These are phyloP conservation scores for Cynocephalus volans DNA, from an alignment of 2,113 vertebrate species.

Conservation along the genomic window DNA sequence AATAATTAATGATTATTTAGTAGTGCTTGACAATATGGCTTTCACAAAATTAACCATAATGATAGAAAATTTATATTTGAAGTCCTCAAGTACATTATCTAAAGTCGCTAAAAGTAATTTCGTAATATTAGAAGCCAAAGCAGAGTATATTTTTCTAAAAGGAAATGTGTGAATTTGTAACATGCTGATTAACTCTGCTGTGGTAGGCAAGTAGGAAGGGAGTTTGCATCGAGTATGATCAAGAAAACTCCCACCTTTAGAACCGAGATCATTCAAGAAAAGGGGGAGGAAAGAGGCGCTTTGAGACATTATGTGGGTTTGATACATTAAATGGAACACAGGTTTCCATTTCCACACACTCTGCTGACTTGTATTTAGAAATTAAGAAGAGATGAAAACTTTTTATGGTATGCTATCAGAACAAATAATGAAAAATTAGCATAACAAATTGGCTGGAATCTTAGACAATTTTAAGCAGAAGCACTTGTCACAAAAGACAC, in stretches of 20 bases:
- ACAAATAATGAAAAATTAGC: not conserved
- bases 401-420: not conserved
- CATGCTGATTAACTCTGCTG: not conserved
- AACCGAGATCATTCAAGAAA: not conserved
- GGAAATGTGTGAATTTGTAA: not conserved
- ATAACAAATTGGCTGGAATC: not conserved
- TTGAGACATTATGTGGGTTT: not conserved
- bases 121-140: not conserved
- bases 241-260: not conserved
- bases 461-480: not conserved
- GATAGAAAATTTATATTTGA: not conserved
- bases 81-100: not conserved
- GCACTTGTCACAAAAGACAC: not conserved
- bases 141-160: not conserved
- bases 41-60: not conserved
- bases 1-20: not conserved
- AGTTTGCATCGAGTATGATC: not conserved
- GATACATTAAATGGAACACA: not conserved
- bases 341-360: not conserved
- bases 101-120: slow-evolving; percentile 37
- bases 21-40: not conserved
- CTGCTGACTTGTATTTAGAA: not conserved
- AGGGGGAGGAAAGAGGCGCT: not conserved
- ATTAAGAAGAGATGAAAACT: not conserved
- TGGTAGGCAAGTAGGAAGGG: not conserved